Conservation (phyloP, 37 sponge, comb jelly and placozoan species). For the Halisarca cf. caerulea region DNA sequence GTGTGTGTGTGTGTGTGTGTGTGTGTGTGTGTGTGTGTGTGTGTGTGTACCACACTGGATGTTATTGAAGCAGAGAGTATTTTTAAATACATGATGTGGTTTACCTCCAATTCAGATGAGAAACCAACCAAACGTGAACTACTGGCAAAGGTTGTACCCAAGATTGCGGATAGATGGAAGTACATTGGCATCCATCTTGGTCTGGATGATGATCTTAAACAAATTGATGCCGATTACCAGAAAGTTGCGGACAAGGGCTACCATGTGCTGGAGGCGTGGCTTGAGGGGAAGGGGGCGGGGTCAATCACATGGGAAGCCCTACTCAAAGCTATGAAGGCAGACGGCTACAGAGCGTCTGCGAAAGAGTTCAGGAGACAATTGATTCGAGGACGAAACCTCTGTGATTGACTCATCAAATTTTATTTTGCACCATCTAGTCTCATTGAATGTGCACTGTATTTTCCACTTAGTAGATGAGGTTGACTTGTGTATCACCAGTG, state of each 20-base stretch:
- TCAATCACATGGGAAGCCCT: constrained; percentile 8
- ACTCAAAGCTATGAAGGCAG: background rate
- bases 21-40: constrained; percentile 1
- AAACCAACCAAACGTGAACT: constrained; percentile 3
- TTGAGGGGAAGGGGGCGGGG: background rate
- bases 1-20: background rate
- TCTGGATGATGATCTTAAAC: background rate
- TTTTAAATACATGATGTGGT: too few species aligned
- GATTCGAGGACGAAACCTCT: too few species aligned
- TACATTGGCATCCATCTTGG: background rate
- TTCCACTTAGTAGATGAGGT: too few species aligned
- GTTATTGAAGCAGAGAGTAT: too few species aligned
- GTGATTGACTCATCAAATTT: too few species aligned
- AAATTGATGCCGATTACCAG: background rate
- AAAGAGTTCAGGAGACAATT: background rate
- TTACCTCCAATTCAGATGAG: background rate
- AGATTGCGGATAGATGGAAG: constrained; percentile 7
- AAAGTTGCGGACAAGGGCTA: background rate
- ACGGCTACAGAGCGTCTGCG: background rate
- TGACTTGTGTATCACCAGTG: too few species aligned
- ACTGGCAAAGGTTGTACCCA: background rate
- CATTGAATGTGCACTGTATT: too few species aligned
- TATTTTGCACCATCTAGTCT: too few species aligned
- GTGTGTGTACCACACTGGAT: too few species aligned
- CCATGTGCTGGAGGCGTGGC: background rate